Evolutionary conservation across 2,113 vertebrate species (phyloP), one percentile per base, ranked within the genome.

Genomic region (Dicaeum eximium): DNA sequence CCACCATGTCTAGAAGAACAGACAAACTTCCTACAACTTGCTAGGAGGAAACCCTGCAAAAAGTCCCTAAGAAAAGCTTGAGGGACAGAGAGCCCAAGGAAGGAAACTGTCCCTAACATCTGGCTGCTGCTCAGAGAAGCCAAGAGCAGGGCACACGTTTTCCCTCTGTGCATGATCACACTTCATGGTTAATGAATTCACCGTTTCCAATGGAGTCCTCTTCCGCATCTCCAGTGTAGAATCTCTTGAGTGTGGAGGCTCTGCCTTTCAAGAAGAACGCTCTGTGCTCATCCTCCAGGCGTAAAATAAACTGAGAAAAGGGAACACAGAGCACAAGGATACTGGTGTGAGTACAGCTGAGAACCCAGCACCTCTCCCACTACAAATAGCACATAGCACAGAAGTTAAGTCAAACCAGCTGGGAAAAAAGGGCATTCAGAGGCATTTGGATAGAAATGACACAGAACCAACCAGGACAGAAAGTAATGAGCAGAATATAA

Each of bases 201-300:
- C 98, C 96, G 44, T 90, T 95, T n/a, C 54, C 75, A 5, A 10
- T 7, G 2, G 84, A 77, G 20, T 79, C 90, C 13, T 94, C 94
- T 77, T 94, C 54, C 27, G 35, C 24, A 13, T 18, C 27, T 1
- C 3, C 61, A 45, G 11, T 50, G 64, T 94, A 58, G 21, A 98
- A 97, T 79, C 78, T 75, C 77, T 98, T 97, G 4, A 88, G 62
- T 40, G 98, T 98, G 10, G 82, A 94, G 24, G 86, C 65, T 48
- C 79, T 98, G 80, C 97, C 91, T 91, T 95, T 98, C 90, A 99
- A 70, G 14, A 82, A 96, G 94, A 99, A 99, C 60, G 94, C 98
- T 35, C 95, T 95, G 5, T 86, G 69, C 48, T 97, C 95, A 95
- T 99, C 98, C 74, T 95, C 77, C 83, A 99, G 61, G n/a, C 98